Evolutionary conservation across 2,888 invertebrate genomes (phyloP).

Genomic region (Pheosia tremula): DNA sequence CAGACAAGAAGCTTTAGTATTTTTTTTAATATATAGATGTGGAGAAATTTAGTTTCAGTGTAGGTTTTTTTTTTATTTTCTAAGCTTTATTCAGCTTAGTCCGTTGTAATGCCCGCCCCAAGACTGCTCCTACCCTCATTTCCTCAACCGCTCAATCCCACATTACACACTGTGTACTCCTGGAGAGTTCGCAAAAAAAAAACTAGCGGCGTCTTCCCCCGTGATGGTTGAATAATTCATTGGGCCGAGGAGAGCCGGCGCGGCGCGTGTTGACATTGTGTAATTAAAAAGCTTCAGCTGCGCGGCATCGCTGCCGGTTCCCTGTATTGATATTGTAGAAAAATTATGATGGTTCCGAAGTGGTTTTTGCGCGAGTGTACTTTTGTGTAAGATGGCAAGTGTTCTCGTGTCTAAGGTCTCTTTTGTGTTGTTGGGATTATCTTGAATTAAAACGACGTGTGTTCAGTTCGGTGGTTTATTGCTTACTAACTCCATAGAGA

Average conservation of each 20-base stretch:
- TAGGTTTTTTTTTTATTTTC: too few relatives aligned
- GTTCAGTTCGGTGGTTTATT: too few relatives aligned
- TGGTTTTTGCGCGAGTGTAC: conserved; percentile 8
- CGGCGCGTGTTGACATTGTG: conserved; percentile 69
- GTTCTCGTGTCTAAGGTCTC: too few relatives aligned
- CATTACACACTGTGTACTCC: conserved; percentile 32
- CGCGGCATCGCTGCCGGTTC: conserved; percentile 36
- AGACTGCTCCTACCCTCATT: background rate
- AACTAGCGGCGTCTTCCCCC: conserved; percentile 24
- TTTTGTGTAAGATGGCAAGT: conserved; percentile 12
- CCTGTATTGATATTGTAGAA: conserved; percentile 50
- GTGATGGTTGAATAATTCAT: conserved; percentile 68
- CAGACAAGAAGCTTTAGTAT: too few relatives aligned
- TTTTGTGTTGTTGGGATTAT: too few relatives aligned
- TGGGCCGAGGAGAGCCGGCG: conserved; percentile 31
- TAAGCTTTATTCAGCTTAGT: too few relatives aligned
- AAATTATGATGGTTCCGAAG: conserved; percentile 37
- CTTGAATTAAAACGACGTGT: too few relatives aligned
- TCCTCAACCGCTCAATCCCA: conserved; percentile 33
- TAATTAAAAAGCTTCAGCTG: conserved; percentile 71
- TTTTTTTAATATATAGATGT: too few relatives aligned
- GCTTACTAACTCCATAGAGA: too few relatives aligned
- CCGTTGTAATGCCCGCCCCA: too few relatives aligned
- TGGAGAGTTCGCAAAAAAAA: conserved; percentile 32
- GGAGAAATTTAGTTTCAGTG: too few relatives aligned